These are phyloP conservation scores for Gymnothorax javanicus DNA, from an alignment of 2,797 vertebrate genomes.

Conservation along the genomic window DNA sequence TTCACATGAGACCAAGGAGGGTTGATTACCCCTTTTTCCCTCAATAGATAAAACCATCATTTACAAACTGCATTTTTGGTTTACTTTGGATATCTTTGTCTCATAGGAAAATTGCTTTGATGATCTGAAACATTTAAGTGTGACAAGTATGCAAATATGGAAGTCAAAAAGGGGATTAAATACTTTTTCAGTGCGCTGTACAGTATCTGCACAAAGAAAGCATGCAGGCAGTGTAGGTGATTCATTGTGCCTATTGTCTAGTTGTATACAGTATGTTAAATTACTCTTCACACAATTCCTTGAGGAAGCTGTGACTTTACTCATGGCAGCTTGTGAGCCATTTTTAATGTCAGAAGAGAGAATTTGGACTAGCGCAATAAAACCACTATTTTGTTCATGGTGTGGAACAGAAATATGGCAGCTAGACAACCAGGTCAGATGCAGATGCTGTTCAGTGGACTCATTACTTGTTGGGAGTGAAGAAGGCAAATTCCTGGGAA, in stretches of 20 bases:
- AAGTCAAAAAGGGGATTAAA: no score
- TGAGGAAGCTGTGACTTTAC: not conserved
- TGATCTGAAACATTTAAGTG: no score
- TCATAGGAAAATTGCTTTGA: no score
- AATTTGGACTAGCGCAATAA: conserved; percentile 1
- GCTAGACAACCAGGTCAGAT: conserved; percentile 9
- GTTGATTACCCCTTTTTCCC: no score
- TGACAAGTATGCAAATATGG: no score
- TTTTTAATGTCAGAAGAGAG: not conserved
- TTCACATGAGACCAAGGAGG: no score
- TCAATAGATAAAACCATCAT: no score
- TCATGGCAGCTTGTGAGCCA: not conserved
- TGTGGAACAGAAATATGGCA: conserved; percentile 27
- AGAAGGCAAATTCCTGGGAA: not conserved
- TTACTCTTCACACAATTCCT: not conserved
- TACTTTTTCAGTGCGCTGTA: no score
- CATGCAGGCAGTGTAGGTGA: conserved; percentile 48
- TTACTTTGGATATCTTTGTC: no score
- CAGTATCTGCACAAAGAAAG: conserved; percentile 39
- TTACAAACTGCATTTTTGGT: no score
- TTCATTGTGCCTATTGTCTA: conserved; percentile 40
- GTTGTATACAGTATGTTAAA: no score
- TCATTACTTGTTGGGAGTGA: not conserved
- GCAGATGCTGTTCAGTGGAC: conserved; percentile 18
- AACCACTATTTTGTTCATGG: conserved; percentile 17